Evolutionary conservation across 2,888 invertebrate species (phyloP).

Genomic region (Arenicola marina): DNA sequence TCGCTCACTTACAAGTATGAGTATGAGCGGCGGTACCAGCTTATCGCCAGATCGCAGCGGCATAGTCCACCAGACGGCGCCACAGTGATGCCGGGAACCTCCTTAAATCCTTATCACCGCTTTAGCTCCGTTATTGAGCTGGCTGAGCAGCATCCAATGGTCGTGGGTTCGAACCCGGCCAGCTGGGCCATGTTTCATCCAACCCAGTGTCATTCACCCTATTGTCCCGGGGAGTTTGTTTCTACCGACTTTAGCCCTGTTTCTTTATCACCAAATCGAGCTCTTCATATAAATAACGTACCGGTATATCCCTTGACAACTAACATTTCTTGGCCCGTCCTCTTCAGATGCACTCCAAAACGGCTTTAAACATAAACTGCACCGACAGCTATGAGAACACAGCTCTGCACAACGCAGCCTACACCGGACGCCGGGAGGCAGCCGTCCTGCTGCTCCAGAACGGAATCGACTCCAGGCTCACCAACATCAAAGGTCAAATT

Average conservation of each 20-base stretch:
- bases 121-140: too few relatives aligned
- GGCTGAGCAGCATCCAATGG: too few relatives aligned
- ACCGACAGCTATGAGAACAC: constrained; percentile 71
- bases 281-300: neutral
- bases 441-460: constrained; percentile 71
- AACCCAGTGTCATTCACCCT: too few relatives aligned
- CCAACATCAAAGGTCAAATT: constrained; percentile 67
- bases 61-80: too few relatives aligned
- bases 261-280: neutral
- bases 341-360: constrained; percentile 67
- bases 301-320: neutral
- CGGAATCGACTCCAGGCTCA: constrained; percentile 69
- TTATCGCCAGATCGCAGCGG: too few relatives aligned
- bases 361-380: constrained; percentile 70
- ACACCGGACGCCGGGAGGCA: constrained; percentile 69
- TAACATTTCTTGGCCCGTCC: neutral
- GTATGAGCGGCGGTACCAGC: too few relatives aligned
- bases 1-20: too few relatives aligned
- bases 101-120: too few relatives aligned
- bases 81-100: too few relatives aligned
- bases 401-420: constrained; percentile 71
- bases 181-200: too few relatives aligned
- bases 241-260: neutral
- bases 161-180: too few relatives aligned
- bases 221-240: too few relatives aligned